Evolutionary conservation across 2,113 vertebrate species (phyloP), one percentile per base, ranked within the genome.

Genomic region (Silurus meridionalis): DNA sequence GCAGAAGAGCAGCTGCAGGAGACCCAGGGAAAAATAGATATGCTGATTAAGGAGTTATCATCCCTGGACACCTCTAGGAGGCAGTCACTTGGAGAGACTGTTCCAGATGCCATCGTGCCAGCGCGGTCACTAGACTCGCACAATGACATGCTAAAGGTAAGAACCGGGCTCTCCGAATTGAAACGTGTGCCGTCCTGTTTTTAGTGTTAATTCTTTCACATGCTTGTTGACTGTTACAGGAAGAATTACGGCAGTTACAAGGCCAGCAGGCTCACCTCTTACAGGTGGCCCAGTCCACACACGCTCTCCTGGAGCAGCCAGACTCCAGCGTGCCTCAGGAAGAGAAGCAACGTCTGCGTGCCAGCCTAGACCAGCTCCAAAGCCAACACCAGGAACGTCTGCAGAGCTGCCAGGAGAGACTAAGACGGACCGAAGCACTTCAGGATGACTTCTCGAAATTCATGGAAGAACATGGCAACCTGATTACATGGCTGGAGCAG

Each of bases 381-480:
- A 92, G 87, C 0, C 95, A 93, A 72, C 98, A 98, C 53, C 83
- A 95, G 0, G 89, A 95, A 8, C 87, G 91, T 9, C 91, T 98
- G 15, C 82, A 95, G 4, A 93, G 77, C 64, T 95, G 97, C 0
- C 97, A 98, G 91, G 85, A 91, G 9, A 95, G 90, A 69, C 92
- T 99, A 85, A 97, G 97, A 75, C 95, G 90, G 17, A 94, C 87
- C 0, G 97, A 98, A 83, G 90, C 92, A 9, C 93, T 99, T 28
- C 87, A 94, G 74, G 98, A 99, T 0, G 98, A 99, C 91, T 92
- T 99, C 55, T 93, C 94, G 0, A 99, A 99, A 84, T 99, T 99
- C 91, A 86, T 98, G n/a, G 92, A 94, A 87, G 98, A 99, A 37
- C 95, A 97, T 0, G 91, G 93, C 8, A 93, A 95, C 89, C 95